phyloP scores from a whole-genome alignment of 1,140 invertebrate species.

The Drosophila obscura region DNA sequence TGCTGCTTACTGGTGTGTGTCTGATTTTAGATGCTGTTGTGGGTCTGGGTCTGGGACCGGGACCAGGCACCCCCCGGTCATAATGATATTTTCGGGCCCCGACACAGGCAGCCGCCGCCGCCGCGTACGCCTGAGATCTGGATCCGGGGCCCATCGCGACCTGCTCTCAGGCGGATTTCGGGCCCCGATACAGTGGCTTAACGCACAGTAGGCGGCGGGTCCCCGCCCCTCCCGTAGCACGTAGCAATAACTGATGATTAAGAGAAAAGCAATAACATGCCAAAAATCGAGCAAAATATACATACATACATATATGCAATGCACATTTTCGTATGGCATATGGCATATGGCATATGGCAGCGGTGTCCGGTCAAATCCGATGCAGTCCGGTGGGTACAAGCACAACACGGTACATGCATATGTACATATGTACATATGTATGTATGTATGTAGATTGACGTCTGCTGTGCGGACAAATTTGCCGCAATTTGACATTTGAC shows the following conservation, averaged over 20 bases:
- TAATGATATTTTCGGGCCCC: slow-evolving; percentile 1
- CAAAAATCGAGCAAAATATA: slow-evolving; percentile 8
- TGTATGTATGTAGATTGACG: slow-evolving; percentile 22
- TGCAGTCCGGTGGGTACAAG: background rate
- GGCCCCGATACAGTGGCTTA: slow-evolving; percentile 58
- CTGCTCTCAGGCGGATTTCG: slow-evolving; percentile 44
- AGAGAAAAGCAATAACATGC: slow-evolving; percentile 23
- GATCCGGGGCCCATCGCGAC: slow-evolving; percentile 18
- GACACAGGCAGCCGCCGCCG: too few relatives aligned
- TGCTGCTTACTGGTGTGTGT: background rate
- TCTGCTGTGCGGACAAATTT: slow-evolving; percentile 35
- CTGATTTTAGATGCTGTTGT: slow-evolving; percentile 42
- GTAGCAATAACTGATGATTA: slow-evolving; percentile 54
- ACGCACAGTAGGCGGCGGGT: too few relatives aligned
- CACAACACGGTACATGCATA: background rate
- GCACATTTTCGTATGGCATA: too few relatives aligned
- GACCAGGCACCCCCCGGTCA: slow-evolving; percentile 10
- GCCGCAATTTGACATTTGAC: slow-evolving; percentile 22
- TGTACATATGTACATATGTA: too few relatives aligned
- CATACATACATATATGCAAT: background rate
- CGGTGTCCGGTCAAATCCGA: slow-evolving; percentile 14
- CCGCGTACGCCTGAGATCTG: background rate
- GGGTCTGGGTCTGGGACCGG: slow-evolving; percentile 16
- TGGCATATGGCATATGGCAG: too few relatives aligned
- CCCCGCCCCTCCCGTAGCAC: too few relatives aligned